Percentiles rank a stretch among this genome's conserved stretches.
phyloP scores from a whole-genome alignment of 2,797 vertebrate species.

The Gorsachius magnificus region DNA sequence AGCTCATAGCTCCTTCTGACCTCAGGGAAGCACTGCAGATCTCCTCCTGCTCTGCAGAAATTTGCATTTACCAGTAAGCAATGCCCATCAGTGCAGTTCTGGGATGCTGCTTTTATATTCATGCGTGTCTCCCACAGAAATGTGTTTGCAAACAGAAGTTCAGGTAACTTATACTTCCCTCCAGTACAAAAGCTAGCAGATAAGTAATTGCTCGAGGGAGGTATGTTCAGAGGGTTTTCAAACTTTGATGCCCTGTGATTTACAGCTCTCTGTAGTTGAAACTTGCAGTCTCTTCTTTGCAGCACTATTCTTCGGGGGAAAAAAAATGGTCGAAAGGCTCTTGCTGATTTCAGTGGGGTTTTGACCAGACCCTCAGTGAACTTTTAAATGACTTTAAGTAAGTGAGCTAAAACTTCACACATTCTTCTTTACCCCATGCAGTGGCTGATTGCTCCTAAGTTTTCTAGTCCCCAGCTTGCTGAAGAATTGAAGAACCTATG shows the following conservation, averaged over 20 bases:
- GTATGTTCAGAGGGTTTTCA: conserved; percentile 42
- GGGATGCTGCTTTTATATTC: not conserved
- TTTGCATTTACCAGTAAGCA: not conserved
- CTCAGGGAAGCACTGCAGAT: not conserved
- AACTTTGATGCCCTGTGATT: conserved; percentile 63
- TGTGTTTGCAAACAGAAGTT: conserved; percentile 20
- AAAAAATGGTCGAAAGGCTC: not conserved
- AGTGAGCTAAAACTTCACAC: conserved; percentile 37
- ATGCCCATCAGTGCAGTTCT: not conserved
- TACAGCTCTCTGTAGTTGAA: conserved; percentile 54
- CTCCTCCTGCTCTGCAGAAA: not conserved
- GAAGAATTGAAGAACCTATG: not conserved
- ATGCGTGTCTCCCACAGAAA: not conserved
- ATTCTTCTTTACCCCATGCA: not conserved
- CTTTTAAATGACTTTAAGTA: conserved; percentile 18
- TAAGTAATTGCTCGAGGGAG: conserved; percentile 48
- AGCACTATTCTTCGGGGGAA: not conserved
- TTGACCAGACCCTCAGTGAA: conserved; percentile 3
- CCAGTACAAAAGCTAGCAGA: not conserved
- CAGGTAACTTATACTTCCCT: not conserved
- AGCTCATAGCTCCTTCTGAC: not conserved
- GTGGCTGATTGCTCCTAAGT: not conserved
- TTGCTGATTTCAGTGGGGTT: conserved; percentile 33
- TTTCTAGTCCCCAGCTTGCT: not conserved
- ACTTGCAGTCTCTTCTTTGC: not conserved